Evolutionary conservation across 1,140 invertebrate species (phyloP), one percentile per base, ranked within the genome.

Genomic region (Rhagoletis pomonella): DNA sequence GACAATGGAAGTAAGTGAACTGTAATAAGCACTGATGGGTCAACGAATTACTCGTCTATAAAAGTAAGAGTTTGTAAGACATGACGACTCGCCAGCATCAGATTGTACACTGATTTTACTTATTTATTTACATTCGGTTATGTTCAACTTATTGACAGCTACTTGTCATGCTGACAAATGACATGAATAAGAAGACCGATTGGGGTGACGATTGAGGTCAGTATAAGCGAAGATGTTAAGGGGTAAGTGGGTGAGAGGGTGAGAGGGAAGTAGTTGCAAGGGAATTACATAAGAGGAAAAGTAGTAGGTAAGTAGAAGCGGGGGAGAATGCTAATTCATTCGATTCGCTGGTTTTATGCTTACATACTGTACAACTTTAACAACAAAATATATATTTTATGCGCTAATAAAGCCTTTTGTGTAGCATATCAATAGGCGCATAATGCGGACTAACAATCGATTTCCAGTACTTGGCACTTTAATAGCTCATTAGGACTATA

Each of bases 121-220:
- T 81, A 81, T 81, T 81, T 81, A 81, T 81, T 81, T 81, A 81
- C n/a, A 55, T 60, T 85, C 62, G 84, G 81, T 42, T 9, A 59
- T 85, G 29, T 42, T 62, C n/a, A 44, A 62, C 84, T 85, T 85
- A 62, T 85, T 85, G 84, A 85, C 84, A 85, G 84, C 84, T 85
- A 58, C 19, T 85, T 85, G 59, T 62, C 84, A 85, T 62, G 44
- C 14, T 85, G 84, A 85, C 84, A 85, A 85, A 85, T 85, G 84
- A 47, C 39, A 3, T 81, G 47, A 29, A 29, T 29, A 29, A 29
- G 29, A 29, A 29, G 29, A 29, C 29, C 29, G 29, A 29, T 29
- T 29, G 29, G 29, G 29, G 29, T 29, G 29, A 0, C 29, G 29
- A 29, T 29, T 29, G 29, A 29, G 29, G 29, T 29, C 29, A 29